Percentiles rank a stretch among this genome's conserved stretches.
Conservation (phyloP, 92 coral and sea anemone genomes). For the Ricordea florida region DNA sequence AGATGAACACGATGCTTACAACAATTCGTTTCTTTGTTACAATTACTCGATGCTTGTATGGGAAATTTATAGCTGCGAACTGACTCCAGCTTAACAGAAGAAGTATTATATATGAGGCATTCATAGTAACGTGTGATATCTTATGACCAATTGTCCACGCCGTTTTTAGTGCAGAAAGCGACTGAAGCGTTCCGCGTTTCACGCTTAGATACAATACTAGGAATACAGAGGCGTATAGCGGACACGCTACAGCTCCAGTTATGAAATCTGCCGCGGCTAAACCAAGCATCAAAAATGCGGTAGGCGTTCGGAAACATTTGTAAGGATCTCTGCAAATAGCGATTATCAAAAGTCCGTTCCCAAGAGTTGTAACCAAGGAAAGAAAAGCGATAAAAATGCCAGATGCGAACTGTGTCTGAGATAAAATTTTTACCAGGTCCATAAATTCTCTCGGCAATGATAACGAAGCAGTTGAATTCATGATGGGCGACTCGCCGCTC, state of each 20-base stretch:
- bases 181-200: background rate
- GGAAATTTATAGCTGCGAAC: constrained; percentile 17
- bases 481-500: too few species aligned
- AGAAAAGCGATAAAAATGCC: constrained; percentile 31
- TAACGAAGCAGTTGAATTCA: too few species aligned
- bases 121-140: background rate
- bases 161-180: background rate
- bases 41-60: background rate
- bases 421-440: background rate
- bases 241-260: constrained; percentile 43
- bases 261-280: constrained; percentile 59
- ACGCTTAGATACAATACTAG: background rate
- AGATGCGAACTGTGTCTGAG: background rate
- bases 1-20: background rate
- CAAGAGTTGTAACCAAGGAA: constrained; percentile 22
- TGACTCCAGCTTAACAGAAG: constrained; percentile 17
- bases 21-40: constrained; percentile 5
- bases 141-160: background rate
- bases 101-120: constrained; percentile 16
- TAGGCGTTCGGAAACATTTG: constrained; percentile 49
- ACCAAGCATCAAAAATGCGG: constrained; percentile 52
- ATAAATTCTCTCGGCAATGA: too few species aligned
- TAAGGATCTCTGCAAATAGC: constrained; percentile 69
- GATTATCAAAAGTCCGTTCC: constrained; percentile 55
- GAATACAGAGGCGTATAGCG: background rate